Conservation (phyloP, 2,888 invertebrate species). For the Rhabditoides inermis region DNA sequence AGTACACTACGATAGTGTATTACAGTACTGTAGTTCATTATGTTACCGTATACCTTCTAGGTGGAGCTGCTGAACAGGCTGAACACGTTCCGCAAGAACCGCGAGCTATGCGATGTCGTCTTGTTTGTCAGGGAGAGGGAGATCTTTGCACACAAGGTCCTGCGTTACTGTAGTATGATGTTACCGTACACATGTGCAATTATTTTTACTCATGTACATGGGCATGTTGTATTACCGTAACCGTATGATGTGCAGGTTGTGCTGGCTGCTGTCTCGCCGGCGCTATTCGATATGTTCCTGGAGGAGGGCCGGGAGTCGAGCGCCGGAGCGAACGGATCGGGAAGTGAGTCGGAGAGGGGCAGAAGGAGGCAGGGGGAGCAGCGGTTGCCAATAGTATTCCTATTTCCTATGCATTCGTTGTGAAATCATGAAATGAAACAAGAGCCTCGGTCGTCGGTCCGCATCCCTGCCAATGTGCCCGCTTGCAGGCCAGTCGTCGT, state of each 20-base stretch:
- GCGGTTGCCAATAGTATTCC: too few species aligned
- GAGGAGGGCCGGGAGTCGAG: constrained; percentile 5
- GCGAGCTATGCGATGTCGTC: constrained; percentile 77
- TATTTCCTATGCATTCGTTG: too few species aligned
- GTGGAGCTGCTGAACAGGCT: constrained; percentile 49
- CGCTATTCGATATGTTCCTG: constrained; percentile 44
- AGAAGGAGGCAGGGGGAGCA: constrained; percentile 6
- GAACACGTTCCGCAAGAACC: constrained; percentile 59
- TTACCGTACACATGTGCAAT: too few species aligned
- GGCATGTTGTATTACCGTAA: background rate
- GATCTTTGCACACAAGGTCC: constrained; percentile 63
- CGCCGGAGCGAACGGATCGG: too few species aligned
- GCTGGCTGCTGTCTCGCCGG: constrained; percentile 43
- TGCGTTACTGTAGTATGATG: too few species aligned
- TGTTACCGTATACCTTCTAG: too few species aligned
- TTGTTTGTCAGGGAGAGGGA: constrained; percentile 67
- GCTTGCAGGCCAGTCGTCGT: background rate
- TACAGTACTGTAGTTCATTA: too few species aligned
- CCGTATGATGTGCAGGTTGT: constrained; percentile 19
- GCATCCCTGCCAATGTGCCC: background rate
- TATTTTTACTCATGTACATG: background rate
- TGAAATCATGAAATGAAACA: too few species aligned
- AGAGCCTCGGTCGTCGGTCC: constrained; percentile 2
- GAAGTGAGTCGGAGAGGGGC: constrained; percentile 15
- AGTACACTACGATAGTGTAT: too few species aligned